These are phyloP conservation scores for Xanthia togata DNA, from an alignment of 2,888 invertebrate genomes.

Conservation along the genomic window DNA sequence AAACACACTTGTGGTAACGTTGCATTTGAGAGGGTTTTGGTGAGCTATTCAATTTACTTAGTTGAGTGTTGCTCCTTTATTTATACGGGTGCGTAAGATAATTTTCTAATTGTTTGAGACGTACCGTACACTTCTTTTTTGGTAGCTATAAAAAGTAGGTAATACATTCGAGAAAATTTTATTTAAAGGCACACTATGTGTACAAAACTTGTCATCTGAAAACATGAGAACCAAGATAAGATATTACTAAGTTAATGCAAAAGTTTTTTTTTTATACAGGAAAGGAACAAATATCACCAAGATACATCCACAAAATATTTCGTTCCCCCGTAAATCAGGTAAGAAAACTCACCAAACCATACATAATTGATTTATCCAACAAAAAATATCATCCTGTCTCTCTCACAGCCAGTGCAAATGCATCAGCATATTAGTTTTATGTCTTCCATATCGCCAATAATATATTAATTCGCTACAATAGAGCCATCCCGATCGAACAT, in stretches of 20 bases:
- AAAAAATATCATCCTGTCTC: not conserved
- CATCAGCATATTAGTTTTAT: constrained; percentile 34
- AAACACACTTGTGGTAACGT: constrained; percentile 2
- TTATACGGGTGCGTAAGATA: no score
- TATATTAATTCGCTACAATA: constrained; percentile 42
- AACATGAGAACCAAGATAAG: no score
- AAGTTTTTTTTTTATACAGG: no score
- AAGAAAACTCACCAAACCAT: not conserved
- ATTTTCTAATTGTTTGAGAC: no score
- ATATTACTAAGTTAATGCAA: no score
- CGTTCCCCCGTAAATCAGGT: not conserved
- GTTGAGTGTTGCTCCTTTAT: not conserved
- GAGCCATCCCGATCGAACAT: constrained; percentile 23
- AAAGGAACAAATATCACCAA: no score
- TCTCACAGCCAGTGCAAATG: not conserved
- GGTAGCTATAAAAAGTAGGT: no score
- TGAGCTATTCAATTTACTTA: not conserved
- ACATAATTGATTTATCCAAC: not conserved
- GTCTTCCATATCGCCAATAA: constrained; percentile 36
- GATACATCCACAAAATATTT: no score
- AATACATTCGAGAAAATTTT: no score
- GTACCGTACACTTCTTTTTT: no score
- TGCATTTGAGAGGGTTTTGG: constrained; percentile 12
- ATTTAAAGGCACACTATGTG: no score
- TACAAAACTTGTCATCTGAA: no score